phyloP scores from a whole-genome alignment of 30 jellyfish, hydroid and myxozoan genomes.

The Pseudorhiza aurosa region DNA sequence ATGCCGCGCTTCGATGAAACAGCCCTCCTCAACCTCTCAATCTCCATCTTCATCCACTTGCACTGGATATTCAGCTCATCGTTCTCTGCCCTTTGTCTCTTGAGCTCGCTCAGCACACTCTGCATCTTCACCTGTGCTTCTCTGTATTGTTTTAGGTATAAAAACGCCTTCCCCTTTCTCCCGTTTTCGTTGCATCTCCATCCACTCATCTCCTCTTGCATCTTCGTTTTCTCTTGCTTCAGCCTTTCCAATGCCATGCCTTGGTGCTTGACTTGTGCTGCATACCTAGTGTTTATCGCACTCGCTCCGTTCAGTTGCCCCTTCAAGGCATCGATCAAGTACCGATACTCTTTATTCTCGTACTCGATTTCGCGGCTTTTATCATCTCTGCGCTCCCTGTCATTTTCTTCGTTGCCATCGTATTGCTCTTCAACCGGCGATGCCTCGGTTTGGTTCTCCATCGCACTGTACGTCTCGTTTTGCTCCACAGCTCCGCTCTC shows the following conservation, averaged over 20 bases:
- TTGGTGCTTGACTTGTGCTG: slow-evolving; percentile 39
- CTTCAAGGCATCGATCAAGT: slow-evolving; percentile 44
- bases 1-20: not conserved
- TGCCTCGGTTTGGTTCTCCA: not conserved
- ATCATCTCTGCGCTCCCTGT: not conserved
- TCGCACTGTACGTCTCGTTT: not conserved
- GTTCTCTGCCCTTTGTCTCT: slow-evolving; percentile 38
- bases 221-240: slow-evolving; percentile 17
- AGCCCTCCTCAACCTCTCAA: slow-evolving; percentile 16
- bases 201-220: slow-evolving; percentile 20
- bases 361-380: not conserved
- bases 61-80: slow-evolving; percentile 10
- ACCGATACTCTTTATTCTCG: slow-evolving; percentile 48
- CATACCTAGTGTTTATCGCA: slow-evolving; percentile 29
- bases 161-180: slow-evolving; percentile 23
- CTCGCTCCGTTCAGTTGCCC: slow-evolving; percentile 50
- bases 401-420: not conserved
- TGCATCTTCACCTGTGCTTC: slow-evolving; percentile 51
- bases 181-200: slow-evolving; percentile 7
- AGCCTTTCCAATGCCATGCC: not conserved
- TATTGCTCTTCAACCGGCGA: not conserved
- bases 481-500: not conserved
- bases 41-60: slow-evolving; percentile 32
- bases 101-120: slow-evolving; percentile 24
- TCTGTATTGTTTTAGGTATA: slow-evolving; percentile 49